Evolutionary conservation across 2,888 invertebrate species (phyloP).

Genomic region (Eupithecia subfuscata): DNA sequence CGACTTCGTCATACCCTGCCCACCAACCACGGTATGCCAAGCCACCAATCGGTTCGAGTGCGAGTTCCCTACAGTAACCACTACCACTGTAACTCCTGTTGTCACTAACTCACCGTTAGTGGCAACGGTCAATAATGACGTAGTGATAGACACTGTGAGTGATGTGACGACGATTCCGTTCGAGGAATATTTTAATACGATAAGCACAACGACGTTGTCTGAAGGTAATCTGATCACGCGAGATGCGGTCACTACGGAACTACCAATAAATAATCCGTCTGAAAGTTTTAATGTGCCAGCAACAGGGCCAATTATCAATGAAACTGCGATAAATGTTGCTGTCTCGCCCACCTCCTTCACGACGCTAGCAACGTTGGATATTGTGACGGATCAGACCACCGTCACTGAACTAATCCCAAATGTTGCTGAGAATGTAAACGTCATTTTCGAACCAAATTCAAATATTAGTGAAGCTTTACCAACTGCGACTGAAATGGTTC

Average conservation of each 20-base stretch:
- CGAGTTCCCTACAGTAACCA: constrained; percentile 56
- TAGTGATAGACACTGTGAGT: constrained; percentile 12
- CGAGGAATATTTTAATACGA: constrained; percentile 45
- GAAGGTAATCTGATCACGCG: constrained; percentile 24
- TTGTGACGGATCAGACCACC: not conserved
- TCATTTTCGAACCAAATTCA: not conserved
- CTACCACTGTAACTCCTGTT: constrained; percentile 18
- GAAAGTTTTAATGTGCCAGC: not conserved
- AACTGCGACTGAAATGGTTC: not conserved
- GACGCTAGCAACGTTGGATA: not conserved
- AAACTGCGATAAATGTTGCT: not conserved
- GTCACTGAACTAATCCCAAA: not conserved
- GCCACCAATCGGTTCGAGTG: constrained; percentile 70
- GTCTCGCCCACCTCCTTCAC: not conserved
- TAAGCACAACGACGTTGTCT: constrained; percentile 41
- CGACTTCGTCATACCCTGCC: constrained; percentile 70
- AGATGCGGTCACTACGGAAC: constrained; percentile 14
- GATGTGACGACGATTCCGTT: constrained; percentile 31
- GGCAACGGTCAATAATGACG: constrained; percentile 30
- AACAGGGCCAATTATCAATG: not conserved
- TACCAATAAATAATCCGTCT: not conserved
- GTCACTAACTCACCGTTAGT: constrained; percentile 26
- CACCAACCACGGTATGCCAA: constrained; percentile 65
- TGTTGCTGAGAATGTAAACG: not conserved
- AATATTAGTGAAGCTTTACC: not conserved